Percentiles rank a stretch among this genome's conserved stretches.
Conservation (phyloP, 1,140 invertebrate species). For the Sarcophaga bullata region DNA sequence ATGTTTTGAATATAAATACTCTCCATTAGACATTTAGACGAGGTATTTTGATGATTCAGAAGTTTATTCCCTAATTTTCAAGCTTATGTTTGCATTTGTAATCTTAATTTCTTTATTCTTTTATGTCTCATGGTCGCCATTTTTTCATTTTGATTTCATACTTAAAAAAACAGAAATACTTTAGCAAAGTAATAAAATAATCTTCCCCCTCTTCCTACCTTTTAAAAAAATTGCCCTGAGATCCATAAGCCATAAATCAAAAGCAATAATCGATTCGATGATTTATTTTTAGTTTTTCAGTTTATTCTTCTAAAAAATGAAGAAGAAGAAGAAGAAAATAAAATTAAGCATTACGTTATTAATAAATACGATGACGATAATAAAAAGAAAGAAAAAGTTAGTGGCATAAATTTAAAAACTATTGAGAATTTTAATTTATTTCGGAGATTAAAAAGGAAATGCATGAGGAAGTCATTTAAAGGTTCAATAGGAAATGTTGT, state of each 20-base stretch:
- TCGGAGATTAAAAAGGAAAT: not conserved
- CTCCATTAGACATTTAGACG: too few relatives aligned
- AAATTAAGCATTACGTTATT: too few relatives aligned
- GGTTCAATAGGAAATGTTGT: too few relatives aligned
- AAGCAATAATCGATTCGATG: not conserved
- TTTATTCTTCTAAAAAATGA: not conserved
- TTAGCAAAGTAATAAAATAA: not conserved
- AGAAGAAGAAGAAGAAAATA: too few relatives aligned
- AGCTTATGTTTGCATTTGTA: not conserved
- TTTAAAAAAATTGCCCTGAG: not conserved
- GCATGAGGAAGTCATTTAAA: too few relatives aligned
- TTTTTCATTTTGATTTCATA: too few relatives aligned
- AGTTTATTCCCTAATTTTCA: not conserved
- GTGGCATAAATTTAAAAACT: not conserved
- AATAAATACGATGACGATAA: not conserved
- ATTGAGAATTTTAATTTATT: constrained; percentile 11
- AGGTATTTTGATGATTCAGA: not conserved
- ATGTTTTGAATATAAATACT: too few relatives aligned
- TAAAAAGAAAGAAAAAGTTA: not conserved
- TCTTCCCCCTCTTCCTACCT: not conserved
- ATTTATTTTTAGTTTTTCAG: not conserved
- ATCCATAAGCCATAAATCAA: not conserved
- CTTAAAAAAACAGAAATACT: too few relatives aligned
- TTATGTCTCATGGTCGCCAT: too few relatives aligned
- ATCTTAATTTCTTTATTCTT: not conserved